These are phyloP conservation scores for Oligia strigilis DNA, from an alignment of 2,888 invertebrate species.

Conservation along the genomic window DNA sequence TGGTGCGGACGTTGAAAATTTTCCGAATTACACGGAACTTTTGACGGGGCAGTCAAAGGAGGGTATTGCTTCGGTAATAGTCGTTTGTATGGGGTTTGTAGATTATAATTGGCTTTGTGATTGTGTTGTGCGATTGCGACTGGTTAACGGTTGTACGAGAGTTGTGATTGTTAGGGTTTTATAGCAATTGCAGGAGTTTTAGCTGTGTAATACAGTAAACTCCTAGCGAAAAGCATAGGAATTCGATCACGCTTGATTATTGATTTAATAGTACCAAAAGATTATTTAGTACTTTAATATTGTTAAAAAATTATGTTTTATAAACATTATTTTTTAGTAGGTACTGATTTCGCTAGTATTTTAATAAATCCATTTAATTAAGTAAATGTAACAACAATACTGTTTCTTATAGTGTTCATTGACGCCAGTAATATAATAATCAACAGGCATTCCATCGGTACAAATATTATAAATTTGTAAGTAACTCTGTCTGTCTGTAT, in stretches of 20 bases:
- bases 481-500: too few relatives aligned
- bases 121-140: slow-evolving; percentile 19
- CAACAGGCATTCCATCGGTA: not conserved
- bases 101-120: slow-evolving; percentile 42
- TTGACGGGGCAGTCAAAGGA: slow-evolving; percentile 64
- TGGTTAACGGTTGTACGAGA: not conserved
- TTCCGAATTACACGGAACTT: slow-evolving; percentile 60
- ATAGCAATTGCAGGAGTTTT: not conserved
- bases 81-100: slow-evolving; percentile 66
- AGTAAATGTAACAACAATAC: not conserved
- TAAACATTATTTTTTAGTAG: not conserved
- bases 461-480: too few relatives aligned
- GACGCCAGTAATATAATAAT: not conserved
- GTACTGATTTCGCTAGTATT: not conserved
- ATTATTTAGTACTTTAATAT: not conserved
- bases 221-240: not conserved
- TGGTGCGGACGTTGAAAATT: slow-evolving; percentile 34
- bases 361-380: not conserved
- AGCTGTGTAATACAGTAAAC: too few relatives aligned
- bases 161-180: not conserved
- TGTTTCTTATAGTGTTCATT: too few relatives aligned
- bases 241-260: not conserved
- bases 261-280: not conserved
- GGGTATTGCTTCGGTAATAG: slow-evolving; percentile 71
- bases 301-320: not conserved